A percentile compares a stretch with the other conserved stretches of the same genome.
phyloP scores from a whole-genome alignment of 1,140 invertebrate species.

The Microvelia longipes region DNA sequence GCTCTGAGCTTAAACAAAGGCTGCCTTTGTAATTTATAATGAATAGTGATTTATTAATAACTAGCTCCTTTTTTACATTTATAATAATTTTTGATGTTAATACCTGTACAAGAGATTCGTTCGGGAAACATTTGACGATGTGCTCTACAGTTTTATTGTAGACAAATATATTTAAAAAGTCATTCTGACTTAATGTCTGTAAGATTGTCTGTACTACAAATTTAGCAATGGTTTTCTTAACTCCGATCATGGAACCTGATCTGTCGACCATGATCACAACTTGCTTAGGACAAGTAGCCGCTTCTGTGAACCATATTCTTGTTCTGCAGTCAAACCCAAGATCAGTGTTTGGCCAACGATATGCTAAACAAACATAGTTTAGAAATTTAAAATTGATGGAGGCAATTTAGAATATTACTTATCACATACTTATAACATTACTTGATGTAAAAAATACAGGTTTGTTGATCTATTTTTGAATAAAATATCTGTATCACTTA shows the following conservation, averaged over 20 bases:
- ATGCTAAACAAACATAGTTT: conserved; percentile 31
- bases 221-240: conserved; percentile 56
- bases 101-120: conserved; percentile 53
- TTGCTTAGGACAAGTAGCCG: conserved; percentile 93
- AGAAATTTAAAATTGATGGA: too few species aligned
- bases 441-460: too few species aligned
- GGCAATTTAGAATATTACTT: too few species aligned
- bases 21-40: too few species aligned
- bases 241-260: conserved; percentile 94
- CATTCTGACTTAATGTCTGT: conserved; percentile 93
- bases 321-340: conserved; percentile 74
- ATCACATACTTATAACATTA: too few species aligned
- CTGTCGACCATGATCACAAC: conserved; percentile 88
- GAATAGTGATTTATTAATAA: too few species aligned
- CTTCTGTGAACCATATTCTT: conserved; percentile 88
- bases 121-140: conserved; percentile 62
- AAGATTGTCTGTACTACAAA: conserved; percentile 72
- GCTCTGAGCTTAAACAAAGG: too few species aligned
- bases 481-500: too few species aligned
- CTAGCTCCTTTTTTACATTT: too few species aligned
- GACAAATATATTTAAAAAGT: conserved; percentile 84
- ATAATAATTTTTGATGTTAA: too few species aligned
- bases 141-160: conserved; percentile 49
- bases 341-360: conserved; percentile 36
- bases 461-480: too few species aligned